These are phyloP conservation scores for Recurvirostra avosetta DNA, from an alignment of 2,113 vertebrate genomes.

Conservation along the genomic window DNA sequence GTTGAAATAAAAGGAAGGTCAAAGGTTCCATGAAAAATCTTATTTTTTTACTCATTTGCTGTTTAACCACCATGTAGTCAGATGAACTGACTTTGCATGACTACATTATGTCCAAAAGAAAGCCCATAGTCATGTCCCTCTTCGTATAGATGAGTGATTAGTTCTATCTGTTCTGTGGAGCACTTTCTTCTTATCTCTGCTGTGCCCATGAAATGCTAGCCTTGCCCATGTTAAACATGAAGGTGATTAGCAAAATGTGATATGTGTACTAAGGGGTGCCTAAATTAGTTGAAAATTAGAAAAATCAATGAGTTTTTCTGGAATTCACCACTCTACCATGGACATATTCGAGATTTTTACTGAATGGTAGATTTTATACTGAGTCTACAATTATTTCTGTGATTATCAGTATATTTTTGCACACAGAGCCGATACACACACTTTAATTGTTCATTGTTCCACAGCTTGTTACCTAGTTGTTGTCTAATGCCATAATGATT, in stretches of 20 bases:
- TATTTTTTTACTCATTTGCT: background rate
- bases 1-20: background rate
- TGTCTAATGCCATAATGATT: background rate
- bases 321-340: background rate
- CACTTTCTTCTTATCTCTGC: background rate
- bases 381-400: background rate
- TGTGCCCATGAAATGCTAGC: background rate
- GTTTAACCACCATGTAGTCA: background rate
- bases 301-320: background rate
- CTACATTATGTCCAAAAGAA: background rate
- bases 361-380: background rate
- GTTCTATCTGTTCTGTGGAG: background rate
- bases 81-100: background rate
- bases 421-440: background rate
- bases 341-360: background rate
- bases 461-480: background rate
- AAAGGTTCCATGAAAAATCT: background rate
- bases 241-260: background rate
- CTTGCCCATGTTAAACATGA: background rate
- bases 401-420: background rate
- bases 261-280: fast-evolving
- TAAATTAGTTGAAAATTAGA: background rate
- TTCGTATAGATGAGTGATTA: background rate
- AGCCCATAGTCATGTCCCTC: background rate
- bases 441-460: background rate